These are phyloP conservation scores for Willowsia nigromaculata DNA, from an alignment of 2,888 invertebrate species.

Conservation along the genomic window DNA sequence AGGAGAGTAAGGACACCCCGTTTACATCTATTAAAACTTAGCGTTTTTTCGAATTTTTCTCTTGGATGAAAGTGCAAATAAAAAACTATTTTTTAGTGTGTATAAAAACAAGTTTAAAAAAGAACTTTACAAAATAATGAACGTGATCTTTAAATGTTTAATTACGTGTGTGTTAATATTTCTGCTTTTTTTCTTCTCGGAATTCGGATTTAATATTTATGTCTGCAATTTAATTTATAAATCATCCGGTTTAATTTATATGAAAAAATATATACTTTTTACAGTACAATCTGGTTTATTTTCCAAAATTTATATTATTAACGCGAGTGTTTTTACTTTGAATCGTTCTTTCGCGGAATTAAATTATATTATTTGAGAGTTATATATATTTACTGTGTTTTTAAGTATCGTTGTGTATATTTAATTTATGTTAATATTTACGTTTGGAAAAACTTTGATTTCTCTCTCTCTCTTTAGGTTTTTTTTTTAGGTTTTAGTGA, in stretches of 20 bases:
- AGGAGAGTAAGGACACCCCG: not conserved
- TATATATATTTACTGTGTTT: too few species aligned
- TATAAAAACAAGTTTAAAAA: not conserved
- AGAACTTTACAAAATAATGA: not conserved
- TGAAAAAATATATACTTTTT: not conserved
- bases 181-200: not conserved
- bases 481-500: too few species aligned
- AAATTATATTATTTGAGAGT: too few species aligned
- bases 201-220: too few species aligned
- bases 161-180: too few species aligned
- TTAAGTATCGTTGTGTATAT: too few species aligned
- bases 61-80: conserved; percentile 41
- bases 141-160: conserved; percentile 29
- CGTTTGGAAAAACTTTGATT: too few species aligned
- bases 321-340: too few species aligned
- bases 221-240: too few species aligned
- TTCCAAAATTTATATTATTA: not conserved
- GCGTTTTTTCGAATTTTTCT: not conserved
- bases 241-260: conserved; percentile 48
- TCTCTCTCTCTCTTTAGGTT: too few species aligned
- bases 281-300: conserved; percentile 48
- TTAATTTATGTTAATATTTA: too few species aligned
- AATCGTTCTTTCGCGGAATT: too few species aligned
- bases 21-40: not conserved
- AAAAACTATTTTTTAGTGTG: not conserved